Conservation (phyloP, 2,797 vertebrate genomes). For the Phataginus tetradactyla region DNA sequence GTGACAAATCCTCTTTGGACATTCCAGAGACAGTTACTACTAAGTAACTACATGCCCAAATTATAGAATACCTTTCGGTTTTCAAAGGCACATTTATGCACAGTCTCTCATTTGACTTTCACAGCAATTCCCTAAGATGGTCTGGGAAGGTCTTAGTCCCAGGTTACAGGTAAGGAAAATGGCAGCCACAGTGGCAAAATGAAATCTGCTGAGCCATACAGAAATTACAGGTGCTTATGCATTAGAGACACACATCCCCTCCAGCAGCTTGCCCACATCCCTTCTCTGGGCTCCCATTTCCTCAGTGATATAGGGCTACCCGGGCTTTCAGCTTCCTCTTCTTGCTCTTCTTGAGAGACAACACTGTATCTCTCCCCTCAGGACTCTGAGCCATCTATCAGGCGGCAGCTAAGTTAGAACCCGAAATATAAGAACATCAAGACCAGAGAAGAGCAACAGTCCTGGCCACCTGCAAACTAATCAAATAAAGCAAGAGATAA, state of each 20-base stretch:
- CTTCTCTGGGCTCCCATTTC: not conserved
- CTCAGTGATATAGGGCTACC: not conserved
- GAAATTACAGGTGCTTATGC: not conserved
- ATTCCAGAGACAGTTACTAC: not conserved
- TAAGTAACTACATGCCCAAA: not conserved
- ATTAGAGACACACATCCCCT: not conserved
- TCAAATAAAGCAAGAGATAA: not conserved
- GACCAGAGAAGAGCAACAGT: not conserved
- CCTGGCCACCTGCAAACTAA: not conserved
- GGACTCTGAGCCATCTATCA: not conserved
- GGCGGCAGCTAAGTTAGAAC: not conserved
- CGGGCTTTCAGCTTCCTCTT: not conserved
- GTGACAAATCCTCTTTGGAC: not conserved
- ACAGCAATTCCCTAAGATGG: not conserved
- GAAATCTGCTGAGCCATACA: not conserved
- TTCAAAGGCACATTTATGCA: not conserved
- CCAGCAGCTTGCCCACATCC: not conserved
- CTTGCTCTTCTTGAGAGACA: not conserved
- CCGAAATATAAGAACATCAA: not conserved
- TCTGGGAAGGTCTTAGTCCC: not conserved
- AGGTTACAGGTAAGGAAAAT: not conserved
- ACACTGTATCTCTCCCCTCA: not conserved
- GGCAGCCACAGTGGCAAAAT: not conserved
- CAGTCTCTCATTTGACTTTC: not conserved
- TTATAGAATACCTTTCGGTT: not conserved